Evolutionary conservation across 2,797 vertebrate species (phyloP).

Genomic region (Sebastes vulpes): DNA sequence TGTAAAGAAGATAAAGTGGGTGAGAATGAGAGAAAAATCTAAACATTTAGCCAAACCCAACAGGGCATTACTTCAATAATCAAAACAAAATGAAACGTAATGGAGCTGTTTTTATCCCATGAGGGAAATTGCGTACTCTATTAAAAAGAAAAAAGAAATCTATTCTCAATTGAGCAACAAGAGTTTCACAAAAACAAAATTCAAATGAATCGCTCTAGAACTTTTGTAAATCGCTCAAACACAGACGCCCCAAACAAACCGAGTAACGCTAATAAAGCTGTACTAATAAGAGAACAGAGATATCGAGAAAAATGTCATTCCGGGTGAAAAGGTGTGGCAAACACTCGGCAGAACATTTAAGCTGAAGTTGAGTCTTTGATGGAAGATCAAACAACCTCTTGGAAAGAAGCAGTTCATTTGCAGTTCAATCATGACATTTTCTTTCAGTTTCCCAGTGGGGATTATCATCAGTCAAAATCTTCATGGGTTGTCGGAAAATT

Average conservation of each 20-base stretch:
- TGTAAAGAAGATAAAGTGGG: slow-evolving; percentile 58
- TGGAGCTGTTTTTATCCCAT: not conserved
- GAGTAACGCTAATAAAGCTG: not conserved
- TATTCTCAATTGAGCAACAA: not conserved
- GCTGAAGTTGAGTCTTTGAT: slow-evolving; percentile 12
- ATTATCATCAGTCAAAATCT: not conserved
- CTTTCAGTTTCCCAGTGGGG: not conserved
- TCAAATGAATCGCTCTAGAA: not conserved
- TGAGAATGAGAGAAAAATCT: slow-evolving; percentile 52
- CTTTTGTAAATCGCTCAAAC: not conserved
- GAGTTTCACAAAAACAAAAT: not conserved
- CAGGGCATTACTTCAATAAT: slow-evolving; percentile 24
- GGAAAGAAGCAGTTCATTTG: not conserved
- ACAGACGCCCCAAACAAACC: not conserved
- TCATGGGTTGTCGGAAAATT: not conserved
- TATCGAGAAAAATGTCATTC: slow-evolving; percentile 8
- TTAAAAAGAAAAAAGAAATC: not conserved
- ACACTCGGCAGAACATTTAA: not conserved
- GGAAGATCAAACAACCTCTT: slow-evolving; percentile 14
- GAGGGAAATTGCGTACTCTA: not conserved
- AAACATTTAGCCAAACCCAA: slow-evolving; percentile 52
- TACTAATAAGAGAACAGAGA: slow-evolving; percentile 6
- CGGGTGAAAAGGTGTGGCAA: not conserved
- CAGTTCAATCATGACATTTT: not conserved
- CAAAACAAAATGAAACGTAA: slow-evolving; percentile 23